These are phyloP conservation scores for Drosophila nigrodunni DNA, from an alignment of 1,140 invertebrate genomes.

Conservation along the genomic window DNA sequence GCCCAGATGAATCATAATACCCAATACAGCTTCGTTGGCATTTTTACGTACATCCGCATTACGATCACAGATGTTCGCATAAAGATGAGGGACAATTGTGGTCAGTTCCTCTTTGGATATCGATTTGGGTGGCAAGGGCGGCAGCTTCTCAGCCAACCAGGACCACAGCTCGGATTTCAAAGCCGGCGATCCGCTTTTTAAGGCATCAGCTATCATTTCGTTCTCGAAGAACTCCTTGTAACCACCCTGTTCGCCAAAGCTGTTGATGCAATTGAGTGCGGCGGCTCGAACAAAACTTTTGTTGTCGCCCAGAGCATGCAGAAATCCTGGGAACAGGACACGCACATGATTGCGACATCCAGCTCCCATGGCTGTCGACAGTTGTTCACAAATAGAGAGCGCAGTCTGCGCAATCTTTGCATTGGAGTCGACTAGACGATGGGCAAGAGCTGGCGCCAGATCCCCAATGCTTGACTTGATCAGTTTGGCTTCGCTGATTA, in stretches of 20 bases:
- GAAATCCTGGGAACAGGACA: conserved; percentile 92
- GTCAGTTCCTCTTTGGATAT: conserved; percentile 93
- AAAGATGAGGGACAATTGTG: conserved; percentile 92
- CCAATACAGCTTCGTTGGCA: conserved; percentile 94
- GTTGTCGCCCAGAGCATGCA: conserved; percentile 89
- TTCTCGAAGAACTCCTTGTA: conserved; percentile 92
- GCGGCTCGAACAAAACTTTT: conserved; percentile 91
- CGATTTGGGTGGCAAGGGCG: conserved; percentile 89
- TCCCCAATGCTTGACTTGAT: conserved; percentile 94
- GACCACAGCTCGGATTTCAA: conserved; percentile 92
- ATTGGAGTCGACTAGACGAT: conserved; percentile 94
- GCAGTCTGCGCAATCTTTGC: conserved; percentile 94
- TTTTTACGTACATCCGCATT: conserved; percentile 96
- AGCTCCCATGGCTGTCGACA: conserved; percentile 92
- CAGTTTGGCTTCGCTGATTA: conserved; percentile 91
- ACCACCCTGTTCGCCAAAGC: conserved; percentile 92
- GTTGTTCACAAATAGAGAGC: conserved; percentile 91
- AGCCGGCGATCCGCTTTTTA: conserved; percentile 93
- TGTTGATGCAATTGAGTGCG: conserved; percentile 92
- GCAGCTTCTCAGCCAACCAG: conserved; percentile 93
- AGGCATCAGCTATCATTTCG: conserved; percentile 94
- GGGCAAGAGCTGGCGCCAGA: conserved; percentile 90
- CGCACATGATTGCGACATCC: conserved; percentile 92
- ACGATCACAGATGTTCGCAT: conserved; percentile 94
- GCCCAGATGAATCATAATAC: conserved; percentile 96